These are phyloP conservation scores for Drosophila percnosoma DNA, from an alignment of 2,888 invertebrate genomes.

Conservation along the genomic window DNA sequence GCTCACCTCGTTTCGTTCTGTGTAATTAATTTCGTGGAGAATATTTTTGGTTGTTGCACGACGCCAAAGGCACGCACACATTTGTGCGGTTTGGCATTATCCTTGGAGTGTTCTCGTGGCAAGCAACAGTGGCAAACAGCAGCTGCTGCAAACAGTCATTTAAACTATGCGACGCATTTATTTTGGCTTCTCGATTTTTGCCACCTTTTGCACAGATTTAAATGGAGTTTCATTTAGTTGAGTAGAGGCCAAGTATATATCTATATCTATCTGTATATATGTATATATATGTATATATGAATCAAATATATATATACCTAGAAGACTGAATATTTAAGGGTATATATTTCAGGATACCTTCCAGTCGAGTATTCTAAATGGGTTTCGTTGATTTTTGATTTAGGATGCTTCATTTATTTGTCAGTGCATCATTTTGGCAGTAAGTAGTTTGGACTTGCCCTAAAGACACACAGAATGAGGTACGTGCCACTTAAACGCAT, in stretches of 20 bases:
- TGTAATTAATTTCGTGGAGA: slow-evolving; percentile 73
- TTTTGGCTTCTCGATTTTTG: slow-evolving; percentile 34
- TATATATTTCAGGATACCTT: neutral
- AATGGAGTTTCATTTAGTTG: slow-evolving; percentile 66
- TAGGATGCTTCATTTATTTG: neutral
- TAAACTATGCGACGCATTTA: slow-evolving; percentile 70
- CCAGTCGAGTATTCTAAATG: neutral
- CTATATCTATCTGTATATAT: neutral
- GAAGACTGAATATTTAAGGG: neutral
- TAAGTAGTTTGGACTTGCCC: neutral
- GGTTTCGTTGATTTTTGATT: neutral
- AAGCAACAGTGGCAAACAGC: neutral
- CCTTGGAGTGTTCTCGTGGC: slow-evolving; percentile 28
- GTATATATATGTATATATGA: neutral
- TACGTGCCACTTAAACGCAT: slow-evolving; percentile 29
- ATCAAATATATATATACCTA: neutral
- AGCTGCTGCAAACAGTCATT: slow-evolving; percentile 23
- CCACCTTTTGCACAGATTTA: slow-evolving; percentile 28
- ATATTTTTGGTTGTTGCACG: slow-evolving; percentile 15
- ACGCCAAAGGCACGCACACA: slow-evolving; percentile 9
- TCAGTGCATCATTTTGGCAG: slow-evolving; percentile 4
- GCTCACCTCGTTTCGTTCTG: slow-evolving; percentile 32
- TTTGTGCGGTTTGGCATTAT: slow-evolving; percentile 53
- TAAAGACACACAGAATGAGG: slow-evolving; percentile 42
- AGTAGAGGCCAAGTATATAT: neutral